Evolutionary conservation across 2,888 invertebrate species (phyloP).

Genomic region (Drosophila heteroneura): DNA sequence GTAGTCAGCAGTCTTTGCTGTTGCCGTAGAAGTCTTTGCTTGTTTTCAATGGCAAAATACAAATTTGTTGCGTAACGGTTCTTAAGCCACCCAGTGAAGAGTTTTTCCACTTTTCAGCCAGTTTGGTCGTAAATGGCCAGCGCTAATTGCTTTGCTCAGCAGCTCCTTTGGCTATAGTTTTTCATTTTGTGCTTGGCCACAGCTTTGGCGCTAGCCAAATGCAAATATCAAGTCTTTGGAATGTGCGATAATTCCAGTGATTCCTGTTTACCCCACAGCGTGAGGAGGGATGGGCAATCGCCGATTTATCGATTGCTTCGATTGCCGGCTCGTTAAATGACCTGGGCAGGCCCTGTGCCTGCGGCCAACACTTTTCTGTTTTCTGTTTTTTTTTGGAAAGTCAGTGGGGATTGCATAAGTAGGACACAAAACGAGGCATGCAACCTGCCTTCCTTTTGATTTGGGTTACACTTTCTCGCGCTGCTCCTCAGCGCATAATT

Average conservation of each 20-base stretch:
- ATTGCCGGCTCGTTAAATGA: slow-evolving; percentile 22
- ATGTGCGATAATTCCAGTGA: slow-evolving; percentile 57
- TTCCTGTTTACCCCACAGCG: slow-evolving; percentile 10
- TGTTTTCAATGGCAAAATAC: neutral
- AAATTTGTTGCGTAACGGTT: slow-evolving; percentile 56
- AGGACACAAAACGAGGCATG: slow-evolving; percentile 56
- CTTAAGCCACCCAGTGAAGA: slow-evolving; percentile 58
- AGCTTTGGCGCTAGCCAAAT: slow-evolving; percentile 53
- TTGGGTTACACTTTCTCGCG: slow-evolving; percentile 60
- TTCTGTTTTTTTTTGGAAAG: slow-evolving; percentile 39
- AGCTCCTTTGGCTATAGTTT: slow-evolving; percentile 11
- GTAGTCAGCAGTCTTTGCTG: neutral
- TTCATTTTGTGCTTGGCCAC: slow-evolving; percentile 22
- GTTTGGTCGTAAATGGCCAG: slow-evolving; percentile 48
- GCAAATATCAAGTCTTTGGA: slow-evolving; percentile 56
- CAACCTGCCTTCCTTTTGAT: slow-evolving; percentile 38
- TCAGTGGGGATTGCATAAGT: slow-evolving; percentile 55
- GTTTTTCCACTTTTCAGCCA: slow-evolving; percentile 37
- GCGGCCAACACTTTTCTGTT: slow-evolving; percentile 46
- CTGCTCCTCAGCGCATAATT: slow-evolving; percentile 27
- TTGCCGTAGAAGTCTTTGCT: neutral
- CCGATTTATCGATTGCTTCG: slow-evolving; percentile 39
- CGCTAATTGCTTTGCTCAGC: slow-evolving; percentile 54
- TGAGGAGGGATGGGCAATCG: slow-evolving; percentile 45
- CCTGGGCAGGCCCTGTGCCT: slow-evolving; percentile 57